A percentile compares a stretch with the other conserved stretches of the same genome.
phyloP scores from a whole-genome alignment of 2,113 vertebrate genomes.

The Dasyprocta punctata region DNA sequence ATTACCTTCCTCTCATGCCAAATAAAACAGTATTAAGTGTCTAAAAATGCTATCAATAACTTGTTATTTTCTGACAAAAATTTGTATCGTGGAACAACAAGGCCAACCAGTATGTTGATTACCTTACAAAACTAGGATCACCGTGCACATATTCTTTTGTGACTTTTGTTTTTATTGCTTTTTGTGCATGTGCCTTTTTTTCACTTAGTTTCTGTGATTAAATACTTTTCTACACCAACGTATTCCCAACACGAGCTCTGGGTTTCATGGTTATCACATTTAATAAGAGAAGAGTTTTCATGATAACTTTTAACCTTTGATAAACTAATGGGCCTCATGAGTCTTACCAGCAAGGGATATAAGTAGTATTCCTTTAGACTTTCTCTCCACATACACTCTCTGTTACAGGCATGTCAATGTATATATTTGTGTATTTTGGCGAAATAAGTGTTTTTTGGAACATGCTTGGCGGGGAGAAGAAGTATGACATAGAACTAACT shows the following conservation, averaged over 20 bases:
- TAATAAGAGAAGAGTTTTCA: not conserved
- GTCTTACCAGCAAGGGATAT: not conserved
- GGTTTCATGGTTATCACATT: not conserved
- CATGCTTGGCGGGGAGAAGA: not conserved
- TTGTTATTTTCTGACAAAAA: conserved; percentile 28
- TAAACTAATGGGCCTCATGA: not conserved
- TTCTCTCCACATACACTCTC: not conserved
- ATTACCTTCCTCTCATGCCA: not conserved
- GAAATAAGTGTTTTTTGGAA: not conserved
- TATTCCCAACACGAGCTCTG: not conserved
- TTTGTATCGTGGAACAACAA: not conserved
- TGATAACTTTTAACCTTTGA: not conserved
- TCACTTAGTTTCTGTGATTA: not conserved
- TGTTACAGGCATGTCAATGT: not conserved
- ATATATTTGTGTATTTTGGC: not conserved
- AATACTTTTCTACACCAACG: not conserved
- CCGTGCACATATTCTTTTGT: not conserved
- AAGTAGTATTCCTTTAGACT: not conserved
- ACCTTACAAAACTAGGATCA: not conserved
- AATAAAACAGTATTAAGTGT: conserved; percentile 40
- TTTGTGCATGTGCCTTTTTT: not conserved
- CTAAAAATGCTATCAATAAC: conserved; percentile 19
- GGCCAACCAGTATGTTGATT: not conserved
- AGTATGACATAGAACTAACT: not conserved
- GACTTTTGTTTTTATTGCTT: not conserved